A percentile compares a stretch with the other conserved stretches of the same genome.
Conservation (phyloP, 2,113 vertebrate genomes). For the Leptosomus discolor region DNA sequence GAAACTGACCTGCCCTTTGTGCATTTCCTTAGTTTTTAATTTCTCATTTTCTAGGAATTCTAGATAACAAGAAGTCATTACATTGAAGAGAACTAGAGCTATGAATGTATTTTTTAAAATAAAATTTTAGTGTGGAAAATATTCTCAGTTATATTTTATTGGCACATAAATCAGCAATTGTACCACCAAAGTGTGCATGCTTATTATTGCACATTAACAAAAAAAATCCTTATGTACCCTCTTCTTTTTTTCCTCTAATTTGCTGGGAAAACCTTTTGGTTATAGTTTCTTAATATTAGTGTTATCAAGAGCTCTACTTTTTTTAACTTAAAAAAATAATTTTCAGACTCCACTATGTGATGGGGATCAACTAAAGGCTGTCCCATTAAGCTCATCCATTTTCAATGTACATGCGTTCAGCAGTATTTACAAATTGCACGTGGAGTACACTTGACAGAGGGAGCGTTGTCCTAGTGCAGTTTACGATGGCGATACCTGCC, state of each 20-base stretch:
- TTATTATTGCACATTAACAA: conserved; percentile 76
- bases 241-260: conserved; percentile 12
- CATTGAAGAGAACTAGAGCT: neutral
- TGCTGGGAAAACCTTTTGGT: conserved; percentile 46
- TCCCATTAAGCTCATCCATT: conserved; percentile 46
- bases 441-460: neutral
- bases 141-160: conserved; percentile 65
- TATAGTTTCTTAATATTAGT: neutral
- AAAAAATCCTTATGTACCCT: conserved; percentile 7
- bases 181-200: conserved; percentile 76
- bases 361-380: conserved; percentile 54
- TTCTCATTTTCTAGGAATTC: conserved; percentile 33
- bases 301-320: conserved; percentile 44
- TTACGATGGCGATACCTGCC: conserved; percentile 79
- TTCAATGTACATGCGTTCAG: conserved; percentile 66
- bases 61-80: conserved; percentile 17
- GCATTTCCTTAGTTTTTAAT: conserved; percentile 21
- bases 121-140: conserved; percentile 64
- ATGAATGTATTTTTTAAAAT: conserved; percentile 5
- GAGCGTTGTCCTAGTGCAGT: conserved; percentile 71
- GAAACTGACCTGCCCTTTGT: conserved; percentile 22
- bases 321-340: conserved; percentile 79
- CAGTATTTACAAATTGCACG: conserved; percentile 66
- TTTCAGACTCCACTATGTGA: conserved; percentile 52
- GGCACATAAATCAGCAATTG: conserved; percentile 60